Evolutionary conservation across 2,113 vertebrate genomes (phyloP).

Genomic region (Oriolus oriolus): DNA sequence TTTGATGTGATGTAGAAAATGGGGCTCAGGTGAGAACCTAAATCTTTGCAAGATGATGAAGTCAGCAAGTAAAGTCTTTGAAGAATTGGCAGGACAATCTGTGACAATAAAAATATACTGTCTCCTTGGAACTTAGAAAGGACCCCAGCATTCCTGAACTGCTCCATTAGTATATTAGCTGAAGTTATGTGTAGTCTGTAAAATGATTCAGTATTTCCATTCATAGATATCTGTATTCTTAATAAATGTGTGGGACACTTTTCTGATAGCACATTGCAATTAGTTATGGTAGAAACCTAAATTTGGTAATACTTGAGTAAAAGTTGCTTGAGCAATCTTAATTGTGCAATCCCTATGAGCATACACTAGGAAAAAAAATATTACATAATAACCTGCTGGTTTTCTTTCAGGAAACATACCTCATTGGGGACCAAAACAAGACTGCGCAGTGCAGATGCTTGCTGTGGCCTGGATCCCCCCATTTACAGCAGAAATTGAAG

Average conservation of each 20-base stretch:
- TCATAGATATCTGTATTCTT: background rate
- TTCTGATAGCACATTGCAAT: background rate
- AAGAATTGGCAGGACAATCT: background rate
- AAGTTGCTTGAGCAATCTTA: background rate
- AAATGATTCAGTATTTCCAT: background rate
- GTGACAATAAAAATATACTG: background rate
- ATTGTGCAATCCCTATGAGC: background rate
- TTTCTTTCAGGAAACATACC: background rate
- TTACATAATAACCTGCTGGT: background rate
- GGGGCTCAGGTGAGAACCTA: background rate
- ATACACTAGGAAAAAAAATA: background rate
- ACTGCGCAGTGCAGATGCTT: background rate
- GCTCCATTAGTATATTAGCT: background rate
- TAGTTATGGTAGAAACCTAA: background rate
- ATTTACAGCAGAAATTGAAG: background rate
- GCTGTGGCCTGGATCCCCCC: background rate
- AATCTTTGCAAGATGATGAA: background rate
- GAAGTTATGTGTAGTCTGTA: background rate
- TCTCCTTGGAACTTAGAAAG: background rate
- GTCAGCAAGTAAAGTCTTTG: background rate
- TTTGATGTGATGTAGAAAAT: background rate
- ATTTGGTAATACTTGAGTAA: background rate
- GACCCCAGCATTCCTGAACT: background rate
- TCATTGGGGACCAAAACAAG: background rate
- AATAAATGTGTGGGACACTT: background rate